Evolutionary conservation across 2,113 vertebrate genomes (phyloP).

Genomic region (Neopipo cinnamomea): DNA sequence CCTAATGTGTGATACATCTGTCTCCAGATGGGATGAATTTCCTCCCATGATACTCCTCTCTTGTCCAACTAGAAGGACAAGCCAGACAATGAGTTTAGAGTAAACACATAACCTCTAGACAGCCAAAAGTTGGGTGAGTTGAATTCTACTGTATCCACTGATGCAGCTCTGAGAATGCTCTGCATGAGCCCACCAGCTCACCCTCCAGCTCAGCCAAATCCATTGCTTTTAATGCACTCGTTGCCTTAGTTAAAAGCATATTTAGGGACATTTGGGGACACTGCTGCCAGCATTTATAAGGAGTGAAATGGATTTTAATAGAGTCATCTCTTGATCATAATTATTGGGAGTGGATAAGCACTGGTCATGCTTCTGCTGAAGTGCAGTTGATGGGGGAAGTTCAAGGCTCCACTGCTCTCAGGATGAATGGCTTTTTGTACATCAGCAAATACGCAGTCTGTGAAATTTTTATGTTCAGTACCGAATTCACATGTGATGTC

Average conservation of each 20-base stretch:
- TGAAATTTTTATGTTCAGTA: neutral
- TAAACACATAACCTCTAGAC: neutral
- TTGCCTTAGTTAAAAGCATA: neutral
- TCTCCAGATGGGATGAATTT: neutral
- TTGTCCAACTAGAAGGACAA: neutral
- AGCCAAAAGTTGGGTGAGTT: neutral
- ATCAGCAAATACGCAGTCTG: neutral
- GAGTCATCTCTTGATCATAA: neutral
- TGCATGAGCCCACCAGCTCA: neutral
- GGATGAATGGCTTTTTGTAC: neutral
- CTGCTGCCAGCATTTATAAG: neutral
- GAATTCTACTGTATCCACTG: neutral
- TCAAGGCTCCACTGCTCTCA: neutral
- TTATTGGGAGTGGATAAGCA: neutral
- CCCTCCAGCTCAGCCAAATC: neutral
- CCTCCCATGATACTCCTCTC: neutral
- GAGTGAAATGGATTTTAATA: neutral
- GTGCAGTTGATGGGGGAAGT: neutral
- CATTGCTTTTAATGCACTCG: neutral
- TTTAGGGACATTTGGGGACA: neutral
- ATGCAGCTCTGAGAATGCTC: neutral
- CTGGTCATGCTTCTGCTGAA: neutral
- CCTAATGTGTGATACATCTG: accelerated
- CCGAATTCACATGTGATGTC: conserved; percentile 2
- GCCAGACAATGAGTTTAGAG: neutral